Percentiles rank a stretch among this genome's conserved stretches.
These are phyloP conservation scores for Parotia lawesii DNA, from an alignment of 2,113 vertebrate species.

Conservation along the genomic window DNA sequence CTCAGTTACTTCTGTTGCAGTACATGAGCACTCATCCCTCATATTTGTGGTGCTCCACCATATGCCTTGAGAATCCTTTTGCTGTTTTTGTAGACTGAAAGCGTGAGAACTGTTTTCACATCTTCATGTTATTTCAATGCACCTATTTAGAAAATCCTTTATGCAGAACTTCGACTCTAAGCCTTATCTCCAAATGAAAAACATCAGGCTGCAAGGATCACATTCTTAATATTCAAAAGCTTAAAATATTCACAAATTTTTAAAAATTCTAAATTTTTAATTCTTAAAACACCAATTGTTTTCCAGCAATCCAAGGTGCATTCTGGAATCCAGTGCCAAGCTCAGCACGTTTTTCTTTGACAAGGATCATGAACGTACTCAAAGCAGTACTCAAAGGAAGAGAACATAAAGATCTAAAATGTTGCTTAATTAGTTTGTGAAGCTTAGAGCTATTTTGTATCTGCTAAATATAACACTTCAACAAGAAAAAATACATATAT, in stretches of 20 bases:
- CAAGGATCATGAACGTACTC: not conserved
- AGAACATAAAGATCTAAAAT: not conserved
- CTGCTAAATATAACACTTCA: constrained; percentile 11
- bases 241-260: not conserved
- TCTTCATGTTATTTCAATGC: not conserved
- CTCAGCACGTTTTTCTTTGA: not conserved
- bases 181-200: not conserved
- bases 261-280: not conserved
- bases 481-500: not conserved
- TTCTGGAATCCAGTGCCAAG: constrained; percentile 9
- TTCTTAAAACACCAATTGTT: not conserved
- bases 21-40: not conserved
- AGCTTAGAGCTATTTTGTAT: not conserved
- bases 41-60: not conserved
- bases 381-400: not conserved
- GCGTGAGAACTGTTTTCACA: not conserved
- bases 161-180: not conserved
- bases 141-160: not conserved
- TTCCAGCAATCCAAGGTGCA: not conserved
- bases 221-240: not conserved
- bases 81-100: constrained; percentile 3
- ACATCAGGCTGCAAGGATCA: not conserved
- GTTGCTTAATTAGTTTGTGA: not conserved
- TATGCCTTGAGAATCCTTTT: not conserved
- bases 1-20: not conserved